Evolutionary conservation across 2,113 vertebrate genomes (phyloP).

Genomic region (Girardinichthys multiradiatus): DNA sequence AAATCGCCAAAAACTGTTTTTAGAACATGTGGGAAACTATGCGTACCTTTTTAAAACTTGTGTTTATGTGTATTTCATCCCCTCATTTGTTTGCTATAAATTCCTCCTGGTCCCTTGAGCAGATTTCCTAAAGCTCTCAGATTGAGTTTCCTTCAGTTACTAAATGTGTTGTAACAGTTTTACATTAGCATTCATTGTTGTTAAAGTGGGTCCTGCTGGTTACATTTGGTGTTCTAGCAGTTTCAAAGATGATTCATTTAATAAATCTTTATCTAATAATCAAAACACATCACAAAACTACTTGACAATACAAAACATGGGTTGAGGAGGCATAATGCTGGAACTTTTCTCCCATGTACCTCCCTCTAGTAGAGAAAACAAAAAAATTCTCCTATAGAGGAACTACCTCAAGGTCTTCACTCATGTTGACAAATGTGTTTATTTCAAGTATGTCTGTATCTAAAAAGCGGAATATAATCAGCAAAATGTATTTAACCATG

Average conservation of each 20-base stretch:
- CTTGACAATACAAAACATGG: too few relatives aligned
- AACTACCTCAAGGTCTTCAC: too few relatives aligned
- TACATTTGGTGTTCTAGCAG: too few relatives aligned
- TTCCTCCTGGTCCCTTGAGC: constrained; percentile 22
- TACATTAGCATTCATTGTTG: not conserved
- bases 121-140: constrained; percentile 8
- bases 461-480: not conserved
- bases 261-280: too few relatives aligned
- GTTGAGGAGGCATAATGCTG: too few relatives aligned
- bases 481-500: not conserved
- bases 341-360: too few relatives aligned
- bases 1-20: not conserved
- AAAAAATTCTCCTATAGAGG: too few relatives aligned
- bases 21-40: constrained; percentile 25
- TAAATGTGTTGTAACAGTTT: not conserved
- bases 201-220: too few relatives aligned
- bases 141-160: constrained; percentile 11
- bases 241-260: too few relatives aligned
- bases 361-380: too few relatives aligned
- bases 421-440: not conserved
- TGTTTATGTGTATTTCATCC: constrained; percentile 29
- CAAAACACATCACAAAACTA: too few relatives aligned
- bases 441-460: not conserved
- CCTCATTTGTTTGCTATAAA: constrained; percentile 30
- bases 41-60: constrained; percentile 42